Percentiles rank a stretch among this genome's conserved stretches.
phyloP scores from a whole-genome alignment of 2,888 invertebrate species.

The Tetramorium bicarinatum region DNA sequence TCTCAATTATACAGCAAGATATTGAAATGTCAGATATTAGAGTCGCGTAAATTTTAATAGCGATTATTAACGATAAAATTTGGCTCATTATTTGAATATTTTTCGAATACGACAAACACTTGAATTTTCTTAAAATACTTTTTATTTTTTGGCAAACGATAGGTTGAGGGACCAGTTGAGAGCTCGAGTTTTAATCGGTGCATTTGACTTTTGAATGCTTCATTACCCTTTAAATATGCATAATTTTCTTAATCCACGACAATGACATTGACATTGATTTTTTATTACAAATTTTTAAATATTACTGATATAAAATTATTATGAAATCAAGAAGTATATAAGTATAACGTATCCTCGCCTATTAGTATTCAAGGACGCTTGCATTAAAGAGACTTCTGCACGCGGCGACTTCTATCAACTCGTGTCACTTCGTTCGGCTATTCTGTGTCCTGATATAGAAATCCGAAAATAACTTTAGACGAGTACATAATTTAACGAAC shows the following conservation, averaged over 20 bases:
- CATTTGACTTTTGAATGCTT: background rate
- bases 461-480: constrained; percentile 54
- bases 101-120: background rate
- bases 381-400: constrained; percentile 34
- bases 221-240: background rate
- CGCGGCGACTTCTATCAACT: constrained; percentile 34
- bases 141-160: background rate
- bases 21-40: background rate
- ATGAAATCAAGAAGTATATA: constrained; percentile 22
- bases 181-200: background rate
- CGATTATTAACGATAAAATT: background rate
- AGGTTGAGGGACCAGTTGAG: background rate
- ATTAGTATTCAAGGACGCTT: constrained; percentile 50
- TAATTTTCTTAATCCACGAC: background rate
- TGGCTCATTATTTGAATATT: background rate
- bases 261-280: background rate
- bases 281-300: background rate
- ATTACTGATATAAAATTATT: constrained; percentile 1
- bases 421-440: constrained; percentile 43
- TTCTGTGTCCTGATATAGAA: constrained; percentile 43
- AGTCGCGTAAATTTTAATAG: background rate
- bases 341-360: constrained; percentile 24
- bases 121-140: background rate
- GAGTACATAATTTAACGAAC: constrained; percentile 48
- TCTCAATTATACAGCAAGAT: background rate